Conservation (phyloP, 2,888 invertebrate genomes). For the Lydus trimaculatus region DNA sequence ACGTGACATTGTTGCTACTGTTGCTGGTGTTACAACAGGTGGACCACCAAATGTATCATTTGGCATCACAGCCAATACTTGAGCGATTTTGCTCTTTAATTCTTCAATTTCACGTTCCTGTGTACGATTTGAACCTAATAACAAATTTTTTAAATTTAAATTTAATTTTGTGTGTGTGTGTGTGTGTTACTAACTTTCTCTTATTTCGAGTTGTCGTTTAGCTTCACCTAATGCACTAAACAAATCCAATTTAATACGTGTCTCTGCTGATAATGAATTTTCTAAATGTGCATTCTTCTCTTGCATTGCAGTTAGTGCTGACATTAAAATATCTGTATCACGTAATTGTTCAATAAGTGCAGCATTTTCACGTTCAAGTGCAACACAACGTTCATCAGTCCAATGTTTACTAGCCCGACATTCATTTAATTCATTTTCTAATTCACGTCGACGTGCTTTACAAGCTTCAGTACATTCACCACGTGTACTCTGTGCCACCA, state of each 20-base stretch:
- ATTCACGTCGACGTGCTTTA: conserved; percentile 64
- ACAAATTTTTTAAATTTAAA: conserved; percentile 14
- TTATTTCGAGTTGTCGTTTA: conserved; percentile 86
- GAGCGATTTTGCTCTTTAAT: conserved; percentile 89
- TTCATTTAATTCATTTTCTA: conserved; percentile 69
- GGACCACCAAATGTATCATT: conserved; percentile 68
- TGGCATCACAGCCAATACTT: conserved; percentile 93
- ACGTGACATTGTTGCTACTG: conserved; percentile 62
- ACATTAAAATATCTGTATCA: conserved; percentile 79
- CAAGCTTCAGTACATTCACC: conserved; percentile 59
- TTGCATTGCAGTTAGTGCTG: conserved; percentile 82
- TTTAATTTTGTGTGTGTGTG: not conserved
- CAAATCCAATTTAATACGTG: conserved; percentile 96
- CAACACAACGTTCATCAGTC: conserved; percentile 66
- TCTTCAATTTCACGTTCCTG: conserved; percentile 93
- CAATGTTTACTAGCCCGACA: conserved; percentile 66
- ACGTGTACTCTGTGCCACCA: conserved; percentile 53
- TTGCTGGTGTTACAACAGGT: conserved; percentile 63
- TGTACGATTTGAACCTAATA: conserved; percentile 77
- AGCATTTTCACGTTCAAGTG: conserved; percentile 66
- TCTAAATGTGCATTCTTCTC: conserved; percentile 93
- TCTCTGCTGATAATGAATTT: conserved; percentile 94
- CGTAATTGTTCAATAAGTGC: conserved; percentile 60
- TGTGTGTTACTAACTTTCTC: conserved; percentile 73
- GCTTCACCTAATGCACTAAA: conserved; percentile 97